These are phyloP conservation scores for Dunckerocampus dactyliophorus DNA, from an alignment of 2,113 vertebrate species.

Conservation along the genomic window DNA sequence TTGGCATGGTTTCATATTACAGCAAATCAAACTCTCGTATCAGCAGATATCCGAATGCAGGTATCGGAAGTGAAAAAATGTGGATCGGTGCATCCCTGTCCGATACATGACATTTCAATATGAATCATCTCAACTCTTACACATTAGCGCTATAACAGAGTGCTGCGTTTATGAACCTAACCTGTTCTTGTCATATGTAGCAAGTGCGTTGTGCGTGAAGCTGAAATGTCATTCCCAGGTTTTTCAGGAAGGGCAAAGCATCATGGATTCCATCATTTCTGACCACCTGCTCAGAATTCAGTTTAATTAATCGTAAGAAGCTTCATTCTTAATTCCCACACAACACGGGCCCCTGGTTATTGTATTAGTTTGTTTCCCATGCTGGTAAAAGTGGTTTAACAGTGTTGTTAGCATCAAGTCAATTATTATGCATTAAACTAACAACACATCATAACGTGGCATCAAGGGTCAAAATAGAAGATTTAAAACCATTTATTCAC, in stretches of 20 bases:
- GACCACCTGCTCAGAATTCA: background rate
- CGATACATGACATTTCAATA: slow-evolving; percentile 19
- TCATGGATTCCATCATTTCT: slow-evolving; percentile 1
- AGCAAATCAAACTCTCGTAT: too few relatives aligned
- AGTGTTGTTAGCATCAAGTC: background rate
- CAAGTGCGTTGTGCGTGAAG: background rate
- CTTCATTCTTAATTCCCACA: slow-evolving; percentile 15
- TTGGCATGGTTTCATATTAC: too few relatives aligned
- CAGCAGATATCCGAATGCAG: too few relatives aligned
- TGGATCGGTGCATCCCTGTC: slow-evolving; percentile 4
- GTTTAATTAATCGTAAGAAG: too few relatives aligned
- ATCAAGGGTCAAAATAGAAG: background rate
- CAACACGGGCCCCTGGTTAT: slow-evolving; percentile 33
- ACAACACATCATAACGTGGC: background rate
- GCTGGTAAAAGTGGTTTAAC: slow-evolving; percentile 13
- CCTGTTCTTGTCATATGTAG: slow-evolving; percentile 20
- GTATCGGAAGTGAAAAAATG: too few relatives aligned
- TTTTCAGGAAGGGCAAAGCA: background rate
- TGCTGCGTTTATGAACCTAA: background rate
- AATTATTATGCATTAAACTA: slow-evolving; percentile 3
- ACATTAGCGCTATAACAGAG: slow-evolving; percentile 3
- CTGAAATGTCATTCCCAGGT: background rate
- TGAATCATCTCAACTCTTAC: slow-evolving; percentile 17
- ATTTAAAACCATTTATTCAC: slow-evolving; percentile 7
- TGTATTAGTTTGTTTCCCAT: slow-evolving; percentile 36